phyloP scores from a whole-genome alignment of 2,113 vertebrate genomes.

The Lasiurus borealis region DNA sequence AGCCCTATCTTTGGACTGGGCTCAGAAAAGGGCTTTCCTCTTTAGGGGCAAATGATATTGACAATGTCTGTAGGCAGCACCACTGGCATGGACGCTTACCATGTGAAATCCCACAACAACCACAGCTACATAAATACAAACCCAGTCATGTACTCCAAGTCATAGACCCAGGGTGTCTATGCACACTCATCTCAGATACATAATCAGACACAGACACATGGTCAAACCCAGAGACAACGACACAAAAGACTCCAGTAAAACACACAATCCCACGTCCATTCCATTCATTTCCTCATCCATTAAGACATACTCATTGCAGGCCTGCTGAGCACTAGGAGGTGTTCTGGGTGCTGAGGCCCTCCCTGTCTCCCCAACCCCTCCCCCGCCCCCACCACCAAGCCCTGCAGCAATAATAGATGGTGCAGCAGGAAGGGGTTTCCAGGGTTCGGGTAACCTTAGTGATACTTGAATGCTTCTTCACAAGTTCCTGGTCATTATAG shows the following conservation, averaged over 20 bases:
- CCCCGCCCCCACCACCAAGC: not conserved
- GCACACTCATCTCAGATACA: not conserved
- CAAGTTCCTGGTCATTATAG: conserved; percentile 47
- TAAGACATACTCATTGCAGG: not conserved
- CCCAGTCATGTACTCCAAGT: not conserved
- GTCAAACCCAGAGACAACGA: not conserved
- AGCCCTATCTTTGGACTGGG: not conserved
- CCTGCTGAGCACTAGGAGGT: not conserved
- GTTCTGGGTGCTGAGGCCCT: not conserved
- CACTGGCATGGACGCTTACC: not conserved
- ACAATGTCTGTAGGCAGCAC: not conserved
- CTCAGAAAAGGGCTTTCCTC: not conserved
- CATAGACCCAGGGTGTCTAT: not conserved
- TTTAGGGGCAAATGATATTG: not conserved
- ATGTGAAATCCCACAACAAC: not conserved
- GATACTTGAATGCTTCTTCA: not conserved
- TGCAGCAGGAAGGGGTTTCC: not conserved
- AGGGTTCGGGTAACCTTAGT: conserved; percentile 56
- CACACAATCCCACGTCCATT: not conserved
- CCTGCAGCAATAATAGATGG: not conserved
- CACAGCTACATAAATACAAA: not conserved
- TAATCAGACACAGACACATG: not conserved
- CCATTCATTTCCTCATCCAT: not conserved
- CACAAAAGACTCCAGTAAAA: not conserved
- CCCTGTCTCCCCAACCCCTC: not conserved